Evolutionary conservation across 2,113 vertebrate species (phyloP), one percentile per base, ranked within the genome.

Genomic region (Seriola rivoliana): DNA sequence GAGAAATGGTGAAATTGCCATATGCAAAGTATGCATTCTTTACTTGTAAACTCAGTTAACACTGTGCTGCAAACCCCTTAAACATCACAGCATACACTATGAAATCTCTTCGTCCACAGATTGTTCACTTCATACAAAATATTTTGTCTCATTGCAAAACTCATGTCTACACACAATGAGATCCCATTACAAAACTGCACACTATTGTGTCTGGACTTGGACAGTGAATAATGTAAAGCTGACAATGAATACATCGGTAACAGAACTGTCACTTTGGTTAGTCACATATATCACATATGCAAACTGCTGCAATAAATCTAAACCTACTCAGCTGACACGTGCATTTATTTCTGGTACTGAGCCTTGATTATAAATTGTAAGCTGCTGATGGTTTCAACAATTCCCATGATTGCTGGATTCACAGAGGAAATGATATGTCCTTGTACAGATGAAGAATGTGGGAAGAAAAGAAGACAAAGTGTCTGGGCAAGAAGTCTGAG

Each of bases 391-490:
- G 82, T 86, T 88, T 91, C 66, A 89, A 90, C 81, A 76, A 84
- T 83, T 81, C 82, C 75, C 50, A 70, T 78, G 80, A 82, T 84
- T 89, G 83, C 88, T 91, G 93, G 89, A 86, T 91, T 90, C 75
- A 79, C 91, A 80, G 77, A 90, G 88, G 89, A 92, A 89, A 83
- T 55, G 60, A 75, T 71, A 36, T 23, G 3, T 69, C 84, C 66
- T 65, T 85, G 76, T 68, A 66, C 81, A 75, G 85, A 85, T 86
- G 91, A 92, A 91, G 91, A 92, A 89, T 59, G 66, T 83, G 82
- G 57, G 86, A 88, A 88, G 84, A 92, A 80, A 89, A 79, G 88
- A 90, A 92, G 91, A 91, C 80, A 81, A 85, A 42, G 52, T 63
- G 40, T 82, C 78, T 8, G 75, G 82, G 87, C 38, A 67, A 86